Evolutionary conservation across 2,888 invertebrate genomes (phyloP).

Genomic region (Hypolimnas misippus): DNA sequence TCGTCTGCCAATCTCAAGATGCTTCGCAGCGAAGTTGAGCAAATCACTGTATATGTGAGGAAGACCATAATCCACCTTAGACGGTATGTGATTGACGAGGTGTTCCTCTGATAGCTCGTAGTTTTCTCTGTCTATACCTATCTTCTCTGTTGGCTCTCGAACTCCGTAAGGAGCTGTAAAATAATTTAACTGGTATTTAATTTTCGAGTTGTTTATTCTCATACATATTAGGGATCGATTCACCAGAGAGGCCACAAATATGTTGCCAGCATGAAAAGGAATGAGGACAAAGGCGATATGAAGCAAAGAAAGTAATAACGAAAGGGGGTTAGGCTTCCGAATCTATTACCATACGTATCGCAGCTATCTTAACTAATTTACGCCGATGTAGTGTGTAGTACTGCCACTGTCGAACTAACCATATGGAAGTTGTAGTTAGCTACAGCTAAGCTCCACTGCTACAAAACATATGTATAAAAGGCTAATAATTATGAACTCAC

Average conservation of each 20-base stretch:
- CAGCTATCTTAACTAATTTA: no score
- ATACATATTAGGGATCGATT: neutral
- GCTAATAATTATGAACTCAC: slow-evolving; percentile 82
- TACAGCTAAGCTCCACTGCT: no score
- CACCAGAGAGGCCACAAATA: no score
- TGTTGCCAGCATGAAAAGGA: no score
- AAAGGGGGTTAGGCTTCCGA: no score
- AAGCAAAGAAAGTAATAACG: no score
- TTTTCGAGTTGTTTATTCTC: neutral
- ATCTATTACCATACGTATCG: no score
- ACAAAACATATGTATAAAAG: neutral
- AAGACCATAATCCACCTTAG: slow-evolving; percentile 93
- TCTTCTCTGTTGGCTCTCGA: slow-evolving; percentile 94
- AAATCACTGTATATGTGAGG: slow-evolving; percentile 93
- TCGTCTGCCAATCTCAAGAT: slow-evolving; percentile 89
- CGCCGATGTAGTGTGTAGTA: no score
- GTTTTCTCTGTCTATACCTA: slow-evolving; percentile 87
- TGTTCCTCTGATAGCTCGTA: slow-evolving; percentile 87
- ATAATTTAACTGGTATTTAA: neutral
- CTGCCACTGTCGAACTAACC: no score
- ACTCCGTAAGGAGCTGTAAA: slow-evolving; percentile 97
- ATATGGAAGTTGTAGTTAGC: no score
- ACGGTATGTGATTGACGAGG: slow-evolving; percentile 89
- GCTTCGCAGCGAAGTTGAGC: slow-evolving; percentile 90
- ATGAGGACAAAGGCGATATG: no score